Base-by-base conservation (phyloP, 2,888 invertebrate species). In the Trypoxylon attenuatum region DNA sequence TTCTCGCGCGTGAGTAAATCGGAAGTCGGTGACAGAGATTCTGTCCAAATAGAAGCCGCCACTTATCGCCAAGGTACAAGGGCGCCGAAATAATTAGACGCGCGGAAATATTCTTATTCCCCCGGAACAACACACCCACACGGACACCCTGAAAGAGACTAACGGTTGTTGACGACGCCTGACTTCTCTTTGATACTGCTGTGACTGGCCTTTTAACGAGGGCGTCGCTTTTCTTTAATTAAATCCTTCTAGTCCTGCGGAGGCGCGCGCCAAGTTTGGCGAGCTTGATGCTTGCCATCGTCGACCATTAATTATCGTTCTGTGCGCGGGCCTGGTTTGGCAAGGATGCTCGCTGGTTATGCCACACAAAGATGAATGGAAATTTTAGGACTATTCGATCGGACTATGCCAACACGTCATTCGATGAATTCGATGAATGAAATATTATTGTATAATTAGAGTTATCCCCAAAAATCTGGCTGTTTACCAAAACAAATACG, bases 21-120 rank as follows among this genome's bases (percentile, higher is more conserved):
- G 53, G 52, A 61, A 45, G 25, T 52, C 49, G 52, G 39, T 53
- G 61, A 54, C 62, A 52, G 53, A 55, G 25, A 53, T 23, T 19
- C 46, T 58, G 71, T 71, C 75, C 46, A 71, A 73, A 71, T 66
- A 55, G 58, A 43, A 58, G 39, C 47, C 43, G 38, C n/a, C 38
- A 50, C 49, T 62, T 65, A 65, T 66, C 66, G 33, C 46, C 43
- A 41, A 8, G 54, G 33, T 55, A 50, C 53, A 29, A 49, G 5
- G 22, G 27, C 25, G 52, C 51, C 55, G 55, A 63, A 66, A 63
- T 59, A 74, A 57, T 72, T 74, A 46, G 62, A 63, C 54, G 41
- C 18, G 45, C 2, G 29, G 16, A 15, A 52, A 29, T 42, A 21
- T 53, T 49, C 45, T 10, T 29, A 39, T 22, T 19, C 5, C 18